Evolutionary conservation across 30 jellyfish, hydroid and myxozoan genomes (phyloP).

Genomic region (Sanderia malayensis): DNA sequence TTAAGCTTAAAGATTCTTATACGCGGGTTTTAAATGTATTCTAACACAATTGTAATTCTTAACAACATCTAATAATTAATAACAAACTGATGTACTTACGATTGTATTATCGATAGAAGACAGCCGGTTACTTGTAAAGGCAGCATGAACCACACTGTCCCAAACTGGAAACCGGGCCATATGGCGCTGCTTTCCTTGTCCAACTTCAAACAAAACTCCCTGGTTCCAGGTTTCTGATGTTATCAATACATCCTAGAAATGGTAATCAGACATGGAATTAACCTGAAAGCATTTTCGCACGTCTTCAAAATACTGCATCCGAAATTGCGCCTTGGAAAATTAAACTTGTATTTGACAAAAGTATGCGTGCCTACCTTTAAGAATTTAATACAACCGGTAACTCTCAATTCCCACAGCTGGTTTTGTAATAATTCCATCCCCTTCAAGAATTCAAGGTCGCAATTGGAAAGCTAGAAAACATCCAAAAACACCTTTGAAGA

Average conservation of each 20-base stretch:
- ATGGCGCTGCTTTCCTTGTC: conserved; percentile 31
- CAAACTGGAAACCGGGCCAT: conserved; percentile 48
- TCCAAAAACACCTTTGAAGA: too few species aligned
- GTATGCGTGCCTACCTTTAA: conserved; percentile 63
- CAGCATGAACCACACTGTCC: conserved; percentile 62
- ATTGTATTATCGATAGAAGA: conserved; percentile 71
- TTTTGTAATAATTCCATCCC: conserved; percentile 77
- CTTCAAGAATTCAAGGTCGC: conserved; percentile 67
- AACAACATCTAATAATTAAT: too few species aligned
- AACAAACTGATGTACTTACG: conserved; percentile 78
- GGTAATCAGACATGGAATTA: not conserved
- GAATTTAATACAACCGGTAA: conserved; percentile 27
- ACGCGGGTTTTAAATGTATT: too few species aligned
- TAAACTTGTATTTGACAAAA: too few species aligned
- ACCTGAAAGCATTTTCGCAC: too few species aligned
- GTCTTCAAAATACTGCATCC: too few species aligned
- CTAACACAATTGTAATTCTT: too few species aligned
- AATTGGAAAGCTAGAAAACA: conserved; percentile 61
- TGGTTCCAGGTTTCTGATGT: conserved; percentile 67
- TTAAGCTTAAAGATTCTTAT: too few species aligned
- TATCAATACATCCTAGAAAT: conserved; percentile 65
- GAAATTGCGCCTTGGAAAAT: too few species aligned
- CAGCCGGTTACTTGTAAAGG: conserved; percentile 61
- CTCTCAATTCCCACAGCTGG: conserved; percentile 57
- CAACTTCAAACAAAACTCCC: conserved; percentile 62